A percentile compares a stretch with the other conserved stretches of the same genome.
These are phyloP conservation scores for Peromyscus californicus DNA, from an alignment of 2,113 vertebrate genomes.

Conservation along the genomic window DNA sequence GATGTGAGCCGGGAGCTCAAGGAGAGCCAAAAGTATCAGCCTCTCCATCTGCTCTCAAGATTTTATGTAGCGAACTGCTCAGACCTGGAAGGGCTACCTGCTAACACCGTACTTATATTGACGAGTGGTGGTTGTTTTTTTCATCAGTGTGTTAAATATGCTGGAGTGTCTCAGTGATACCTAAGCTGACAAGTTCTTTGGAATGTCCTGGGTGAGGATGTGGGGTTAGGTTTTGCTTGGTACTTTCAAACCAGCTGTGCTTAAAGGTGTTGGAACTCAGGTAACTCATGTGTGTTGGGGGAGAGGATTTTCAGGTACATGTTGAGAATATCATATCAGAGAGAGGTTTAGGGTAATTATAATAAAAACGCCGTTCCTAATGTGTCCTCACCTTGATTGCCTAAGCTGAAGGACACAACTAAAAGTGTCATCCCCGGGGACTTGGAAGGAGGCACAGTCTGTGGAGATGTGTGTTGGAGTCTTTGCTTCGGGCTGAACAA, in stretches of 20 bases:
- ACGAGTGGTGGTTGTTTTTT: not conserved
- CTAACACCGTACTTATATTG: not conserved
- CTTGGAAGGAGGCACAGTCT: not conserved
- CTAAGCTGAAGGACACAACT: not conserved
- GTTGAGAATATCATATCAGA: not conserved
- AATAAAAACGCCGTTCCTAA: not conserved
- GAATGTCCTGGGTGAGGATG: not conserved
- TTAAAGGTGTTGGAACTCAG: not conserved
- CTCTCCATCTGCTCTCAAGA: not conserved
- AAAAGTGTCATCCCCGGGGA: not conserved
- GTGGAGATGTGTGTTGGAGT: not conserved
- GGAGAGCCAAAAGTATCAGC: constrained; percentile 11
- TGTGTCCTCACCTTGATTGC: not conserved
- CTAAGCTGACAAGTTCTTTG: not conserved
- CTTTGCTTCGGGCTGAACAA: not conserved
- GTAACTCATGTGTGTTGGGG: not conserved
- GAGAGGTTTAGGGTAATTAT: not conserved
- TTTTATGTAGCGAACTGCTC: constrained; percentile 82
- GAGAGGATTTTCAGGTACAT: not conserved
- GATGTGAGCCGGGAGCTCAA: constrained; percentile 58
- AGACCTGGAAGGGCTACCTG: not conserved
- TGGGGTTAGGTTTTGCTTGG: not conserved
- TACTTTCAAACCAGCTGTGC: not conserved
- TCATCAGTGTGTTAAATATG: not conserved
- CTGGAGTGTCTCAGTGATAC: not conserved